Evolutionary conservation across 2,113 vertebrate species (phyloP).

Genomic region (Dipodomys stephensi): DNA sequence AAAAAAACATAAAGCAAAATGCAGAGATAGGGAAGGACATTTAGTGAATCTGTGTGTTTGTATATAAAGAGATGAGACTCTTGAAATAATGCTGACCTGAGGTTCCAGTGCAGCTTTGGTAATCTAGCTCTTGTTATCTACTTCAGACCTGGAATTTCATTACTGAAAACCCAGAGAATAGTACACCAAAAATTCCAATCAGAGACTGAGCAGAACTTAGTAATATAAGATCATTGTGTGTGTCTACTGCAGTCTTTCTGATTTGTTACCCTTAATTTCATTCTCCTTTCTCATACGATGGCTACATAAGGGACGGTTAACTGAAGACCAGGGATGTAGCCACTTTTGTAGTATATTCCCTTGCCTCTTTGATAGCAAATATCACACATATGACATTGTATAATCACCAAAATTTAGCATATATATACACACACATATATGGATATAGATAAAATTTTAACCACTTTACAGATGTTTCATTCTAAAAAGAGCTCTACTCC

Average conservation of each 20-base stretch:
- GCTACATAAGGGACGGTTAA: neutral
- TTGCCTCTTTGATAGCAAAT: neutral
- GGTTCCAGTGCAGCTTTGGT: neutral
- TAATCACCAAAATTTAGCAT: neutral
- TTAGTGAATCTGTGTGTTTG: neutral
- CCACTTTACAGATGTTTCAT: too few species aligned
- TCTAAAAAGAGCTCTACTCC: too few species aligned
- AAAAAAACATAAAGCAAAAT: constrained; percentile 51
- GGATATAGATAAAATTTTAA: too few species aligned
- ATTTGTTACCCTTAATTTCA: constrained; percentile 4
- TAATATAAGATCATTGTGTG: constrained; percentile 35
- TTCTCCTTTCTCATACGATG: neutral
- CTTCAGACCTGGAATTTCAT: constrained; percentile 23
- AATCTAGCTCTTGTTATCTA: neutral
- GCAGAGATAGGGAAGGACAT: constrained; percentile 33
- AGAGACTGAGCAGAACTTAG: neutral
- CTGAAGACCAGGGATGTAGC: neutral
- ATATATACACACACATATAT: too few species aligned
- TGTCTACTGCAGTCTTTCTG: neutral
- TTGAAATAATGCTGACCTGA: constrained; percentile 44
- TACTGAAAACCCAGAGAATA: neutral
- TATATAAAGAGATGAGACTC: constrained; percentile 30
- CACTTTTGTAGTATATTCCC: neutral
- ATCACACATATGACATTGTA: neutral
- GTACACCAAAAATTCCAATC: constrained; percentile 51